Evolutionary conservation across 2,113 vertebrate species (phyloP).

Genomic region (Syrmaticus mikado): DNA sequence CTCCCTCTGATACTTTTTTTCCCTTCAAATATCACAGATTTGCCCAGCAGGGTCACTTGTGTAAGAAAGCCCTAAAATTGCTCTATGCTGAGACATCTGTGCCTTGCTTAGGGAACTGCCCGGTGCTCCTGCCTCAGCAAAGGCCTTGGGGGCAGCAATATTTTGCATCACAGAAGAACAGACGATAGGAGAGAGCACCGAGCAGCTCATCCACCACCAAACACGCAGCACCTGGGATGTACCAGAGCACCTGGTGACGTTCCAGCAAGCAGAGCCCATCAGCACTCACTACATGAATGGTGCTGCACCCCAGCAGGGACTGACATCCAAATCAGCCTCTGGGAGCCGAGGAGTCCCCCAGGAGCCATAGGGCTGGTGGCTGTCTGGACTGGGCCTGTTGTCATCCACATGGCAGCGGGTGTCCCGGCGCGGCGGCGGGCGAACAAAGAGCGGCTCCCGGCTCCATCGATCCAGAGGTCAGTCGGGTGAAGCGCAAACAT

Average conservation of each 20-base stretch:
- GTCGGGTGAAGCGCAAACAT: neutral
- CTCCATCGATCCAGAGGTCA: neutral
- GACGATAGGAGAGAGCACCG: neutral
- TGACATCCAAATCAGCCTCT: neutral
- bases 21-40: accelerated
- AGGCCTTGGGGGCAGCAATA: neutral
- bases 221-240: neutral
- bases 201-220: neutral
- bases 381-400: neutral
- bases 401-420: neutral
- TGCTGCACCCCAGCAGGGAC: neutral
- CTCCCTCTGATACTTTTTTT: neutral
- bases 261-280: accelerated
- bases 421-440: neutral
- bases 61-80: neutral
- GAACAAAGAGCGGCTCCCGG: neutral
- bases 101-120: neutral
- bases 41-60: accelerated
- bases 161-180: neutral
- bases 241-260: accelerated
- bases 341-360: neutral
- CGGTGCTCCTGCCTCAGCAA: neutral
- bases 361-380: accelerated
- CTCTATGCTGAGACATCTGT: neutral
- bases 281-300: neutral